Conservation (phyloP, 2,113 vertebrate genomes). For the Catharus bicknelli region DNA sequence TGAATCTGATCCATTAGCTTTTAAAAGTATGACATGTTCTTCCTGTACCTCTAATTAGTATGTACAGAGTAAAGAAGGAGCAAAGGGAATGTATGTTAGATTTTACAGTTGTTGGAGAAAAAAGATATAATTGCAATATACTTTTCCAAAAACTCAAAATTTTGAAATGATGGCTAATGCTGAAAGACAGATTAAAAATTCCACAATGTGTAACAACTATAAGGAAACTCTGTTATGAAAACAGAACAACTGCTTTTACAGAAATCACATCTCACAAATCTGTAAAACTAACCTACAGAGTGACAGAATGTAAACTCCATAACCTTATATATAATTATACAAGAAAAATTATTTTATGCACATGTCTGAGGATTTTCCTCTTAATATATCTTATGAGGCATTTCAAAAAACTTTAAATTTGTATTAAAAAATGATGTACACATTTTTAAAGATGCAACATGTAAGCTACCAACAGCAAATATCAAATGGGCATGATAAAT, state of each 20-base stretch:
- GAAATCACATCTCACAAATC: not conserved
- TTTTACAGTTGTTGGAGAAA: not conserved
- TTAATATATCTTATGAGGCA: not conserved
- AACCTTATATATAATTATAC: not conserved
- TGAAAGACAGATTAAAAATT: not conserved
- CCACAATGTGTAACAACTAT: not conserved
- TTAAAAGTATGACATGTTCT: not conserved
- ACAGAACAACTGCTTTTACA: not conserved
- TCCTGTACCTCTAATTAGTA: not conserved
- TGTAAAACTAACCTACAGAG: not conserved
- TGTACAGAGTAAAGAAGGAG: not conserved
- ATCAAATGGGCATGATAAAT: not conserved
- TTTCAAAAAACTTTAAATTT: not conserved
- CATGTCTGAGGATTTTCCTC: not conserved
- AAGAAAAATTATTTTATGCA: not conserved
- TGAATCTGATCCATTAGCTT: not conserved
- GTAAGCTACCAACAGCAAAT: not conserved
- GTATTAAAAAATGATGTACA: not conserved
- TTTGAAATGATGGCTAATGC: not conserved
- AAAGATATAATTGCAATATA: not conserved
- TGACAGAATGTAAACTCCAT: not conserved
- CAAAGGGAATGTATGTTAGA: not conserved
- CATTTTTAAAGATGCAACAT: not conserved
- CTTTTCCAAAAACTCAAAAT: not conserved
- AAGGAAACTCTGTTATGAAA: not conserved